Percentiles rank a stretch among this genome's conserved stretches.
phyloP scores from a whole-genome alignment of 1,140 invertebrate species.

The Drosophila aff. region DNA sequence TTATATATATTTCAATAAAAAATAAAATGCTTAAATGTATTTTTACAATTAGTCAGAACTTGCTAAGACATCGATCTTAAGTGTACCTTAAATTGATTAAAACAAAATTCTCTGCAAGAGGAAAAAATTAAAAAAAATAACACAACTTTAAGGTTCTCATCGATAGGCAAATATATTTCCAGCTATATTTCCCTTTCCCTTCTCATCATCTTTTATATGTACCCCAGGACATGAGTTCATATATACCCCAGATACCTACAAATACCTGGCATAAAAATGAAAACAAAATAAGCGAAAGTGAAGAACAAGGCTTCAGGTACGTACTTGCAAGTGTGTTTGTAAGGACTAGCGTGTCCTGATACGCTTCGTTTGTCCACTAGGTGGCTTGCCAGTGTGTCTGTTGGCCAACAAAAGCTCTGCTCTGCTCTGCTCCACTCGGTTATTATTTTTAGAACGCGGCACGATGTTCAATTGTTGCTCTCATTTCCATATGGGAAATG shows the following conservation, averaged over 20 bases:
- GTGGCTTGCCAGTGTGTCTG: constrained; percentile 49
- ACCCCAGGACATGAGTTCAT: neutral
- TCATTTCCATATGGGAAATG: constrained; percentile 41
- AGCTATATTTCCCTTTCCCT: neutral
- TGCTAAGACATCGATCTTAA: too few species aligned
- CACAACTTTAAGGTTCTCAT: neutral
- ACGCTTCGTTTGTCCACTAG: constrained; percentile 56
- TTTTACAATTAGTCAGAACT: too few species aligned
- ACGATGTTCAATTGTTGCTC: constrained; percentile 50
- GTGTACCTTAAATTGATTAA: too few species aligned
- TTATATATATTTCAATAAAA: too few species aligned
- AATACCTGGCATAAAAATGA: constrained; percentile 17
- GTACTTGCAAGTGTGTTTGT: constrained; percentile 17
- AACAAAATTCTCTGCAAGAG: too few species aligned
- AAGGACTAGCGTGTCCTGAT: constrained; percentile 63
- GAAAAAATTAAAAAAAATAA: neutral
- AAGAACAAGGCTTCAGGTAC: constrained; percentile 21
- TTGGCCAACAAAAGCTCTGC: constrained; percentile 29
- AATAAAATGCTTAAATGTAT: too few species aligned
- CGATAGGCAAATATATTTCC: neutral
- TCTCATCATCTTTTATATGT: neutral
- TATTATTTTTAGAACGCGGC: constrained; percentile 50
- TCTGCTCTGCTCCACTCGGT: constrained; percentile 14
- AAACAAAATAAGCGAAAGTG: constrained; percentile 48
- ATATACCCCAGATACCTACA: constrained; percentile 1